Evolutionary conservation across 2,797 vertebrate species (phyloP), one percentile per base, ranked within the genome.

Genomic region (Eutrigla gurnardus): DNA sequence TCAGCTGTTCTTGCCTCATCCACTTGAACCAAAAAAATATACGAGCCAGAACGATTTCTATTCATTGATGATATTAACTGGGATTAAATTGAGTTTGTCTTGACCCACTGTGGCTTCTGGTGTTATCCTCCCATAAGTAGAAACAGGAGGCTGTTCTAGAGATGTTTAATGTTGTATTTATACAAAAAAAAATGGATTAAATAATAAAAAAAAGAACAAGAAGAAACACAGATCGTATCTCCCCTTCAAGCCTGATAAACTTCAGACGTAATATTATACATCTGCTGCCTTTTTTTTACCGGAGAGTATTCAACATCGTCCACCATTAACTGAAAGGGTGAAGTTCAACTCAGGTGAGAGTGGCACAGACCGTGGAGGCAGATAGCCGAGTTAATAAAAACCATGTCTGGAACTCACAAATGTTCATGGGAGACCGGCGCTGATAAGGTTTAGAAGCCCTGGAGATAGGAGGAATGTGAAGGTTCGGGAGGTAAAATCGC

Each of bases 161-260:
- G 32, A 58, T 35, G 33, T 10, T 37, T 43, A 39, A 55, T 9
- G 70, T 13, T 66, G 55, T 47, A 55, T 49, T 40, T 43, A 67
- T 60, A 58, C 40, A 75, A 70, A 71, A 60, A 65, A 13, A 70
- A 62, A 46, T 68, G 59, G 37, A 35, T 15, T 35, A 72, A 45
- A 40, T 55, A 54, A 64, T 6, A 58, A 40, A 45, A 17, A 58
- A 60, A 42, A 25, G 18, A 17, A 36, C 8, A 14, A 47, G 9
- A 47, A 47, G 15, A 35, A 77, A 66, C 6, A 18, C 6, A 18
- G 53, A 73, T 33, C 0, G 65, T 25, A 50, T 61, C 65, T 74
- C 79, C 78, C 73, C 73, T 82, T 80, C 72, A 80, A 69, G 46
- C 54, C 65, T 77, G 74, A 78, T 66, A 75, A 53, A 52, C 65